phyloP scores from a whole-genome alignment of 2,113 vertebrate genomes.

The Megaceryle torquata region DNA sequence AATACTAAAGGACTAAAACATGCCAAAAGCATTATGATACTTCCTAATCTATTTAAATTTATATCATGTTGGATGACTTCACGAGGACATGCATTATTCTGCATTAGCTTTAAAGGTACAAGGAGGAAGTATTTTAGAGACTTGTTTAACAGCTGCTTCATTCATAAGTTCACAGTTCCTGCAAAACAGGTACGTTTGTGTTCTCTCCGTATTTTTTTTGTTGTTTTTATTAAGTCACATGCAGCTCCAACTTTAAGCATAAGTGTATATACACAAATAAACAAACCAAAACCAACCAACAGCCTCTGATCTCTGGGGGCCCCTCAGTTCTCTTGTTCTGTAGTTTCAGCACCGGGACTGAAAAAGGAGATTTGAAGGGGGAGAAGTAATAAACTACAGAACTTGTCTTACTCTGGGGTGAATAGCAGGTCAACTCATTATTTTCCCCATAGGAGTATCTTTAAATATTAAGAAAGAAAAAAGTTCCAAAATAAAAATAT shows the following conservation, averaged over 20 bases:
- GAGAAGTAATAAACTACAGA: background rate
- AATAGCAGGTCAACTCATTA: background rate
- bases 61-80: background rate
- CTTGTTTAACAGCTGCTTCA: slow-evolving; percentile 8
- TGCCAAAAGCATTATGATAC: background rate
- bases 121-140: background rate
- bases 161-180: background rate
- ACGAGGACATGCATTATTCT: background rate
- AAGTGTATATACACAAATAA: background rate
- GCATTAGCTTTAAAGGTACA: background rate
- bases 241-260: background rate
- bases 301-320: background rate
- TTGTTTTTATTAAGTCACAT: background rate
- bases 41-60: background rate
- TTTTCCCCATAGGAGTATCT: background rate
- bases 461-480: background rate
- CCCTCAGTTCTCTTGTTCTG: background rate
- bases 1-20: background rate
- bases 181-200: background rate
- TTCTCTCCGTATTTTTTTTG: background rate
- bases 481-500: background rate
- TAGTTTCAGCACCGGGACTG: background rate
- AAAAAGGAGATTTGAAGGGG: background rate
- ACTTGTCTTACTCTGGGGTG: background rate
- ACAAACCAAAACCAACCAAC: background rate